phyloP scores from a whole-genome alignment of 2,888 invertebrate genomes.

The Tiphia femorata region DNA sequence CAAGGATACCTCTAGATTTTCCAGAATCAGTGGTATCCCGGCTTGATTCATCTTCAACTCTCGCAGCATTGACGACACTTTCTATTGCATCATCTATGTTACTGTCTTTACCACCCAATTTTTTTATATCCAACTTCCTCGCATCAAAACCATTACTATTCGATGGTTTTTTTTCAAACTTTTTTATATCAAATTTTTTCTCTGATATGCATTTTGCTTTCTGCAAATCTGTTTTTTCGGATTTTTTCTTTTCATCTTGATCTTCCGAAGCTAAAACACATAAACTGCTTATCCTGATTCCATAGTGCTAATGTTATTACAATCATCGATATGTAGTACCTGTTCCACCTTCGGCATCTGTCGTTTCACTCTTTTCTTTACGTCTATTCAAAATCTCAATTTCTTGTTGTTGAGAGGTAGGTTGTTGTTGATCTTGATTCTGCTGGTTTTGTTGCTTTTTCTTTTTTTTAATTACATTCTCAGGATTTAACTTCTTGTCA shows the following conservation, averaged over 20 bases:
- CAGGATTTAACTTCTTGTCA: slow-evolving; percentile 61
- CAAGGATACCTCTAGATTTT: slow-evolving; percentile 54
- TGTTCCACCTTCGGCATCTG: slow-evolving; percentile 44
- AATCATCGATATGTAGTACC: slow-evolving; percentile 7
- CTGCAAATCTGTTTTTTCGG: slow-evolving; percentile 41
- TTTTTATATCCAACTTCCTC: slow-evolving; percentile 53
- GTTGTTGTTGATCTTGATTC: slow-evolving; percentile 33
- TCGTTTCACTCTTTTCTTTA: slow-evolving; percentile 64
- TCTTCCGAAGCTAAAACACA: slow-evolving; percentile 53
- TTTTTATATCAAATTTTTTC: slow-evolving; percentile 46
- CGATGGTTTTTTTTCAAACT: slow-evolving; percentile 45
- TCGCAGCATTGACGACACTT: slow-evolving; percentile 71
- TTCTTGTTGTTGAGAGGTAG: slow-evolving; percentile 43
- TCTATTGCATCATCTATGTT: slow-evolving; percentile 72
- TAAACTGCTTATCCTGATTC: too few species aligned
- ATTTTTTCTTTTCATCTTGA: slow-evolving; percentile 61
- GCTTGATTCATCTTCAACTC: slow-evolving; percentile 64
- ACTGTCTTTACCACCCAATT: slow-evolving; percentile 64
- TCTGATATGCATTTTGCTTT: slow-evolving; percentile 33
- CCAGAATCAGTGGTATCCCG: slow-evolving; percentile 66
- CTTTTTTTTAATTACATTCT: slow-evolving; percentile 57
- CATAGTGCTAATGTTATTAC: background rate
- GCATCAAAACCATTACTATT: slow-evolving; percentile 54
- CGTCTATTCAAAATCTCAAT: slow-evolving; percentile 31
- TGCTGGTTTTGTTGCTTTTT: slow-evolving; percentile 47